These are phyloP conservation scores for Acinonyx jubatus DNA, from an alignment of 2,113 vertebrate species.

Conservation along the genomic window DNA sequence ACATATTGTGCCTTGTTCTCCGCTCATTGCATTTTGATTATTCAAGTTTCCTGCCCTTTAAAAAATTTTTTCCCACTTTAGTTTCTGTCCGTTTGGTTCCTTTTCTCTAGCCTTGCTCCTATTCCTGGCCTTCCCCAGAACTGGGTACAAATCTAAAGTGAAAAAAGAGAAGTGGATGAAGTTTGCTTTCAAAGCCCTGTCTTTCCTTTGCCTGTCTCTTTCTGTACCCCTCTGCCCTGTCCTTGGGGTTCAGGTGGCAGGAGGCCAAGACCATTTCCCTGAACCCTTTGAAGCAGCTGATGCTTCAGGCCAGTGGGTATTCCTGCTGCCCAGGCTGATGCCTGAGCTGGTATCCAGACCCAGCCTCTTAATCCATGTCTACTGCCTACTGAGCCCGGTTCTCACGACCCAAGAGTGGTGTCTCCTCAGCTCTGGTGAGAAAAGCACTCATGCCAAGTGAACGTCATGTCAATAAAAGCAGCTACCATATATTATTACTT, in stretches of 20 bases:
- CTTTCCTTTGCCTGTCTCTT: no score
- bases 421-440: conserved; percentile 45
- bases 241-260: background rate
- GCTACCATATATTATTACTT: conserved; percentile 65
- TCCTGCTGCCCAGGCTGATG: background rate
- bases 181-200: background rate
- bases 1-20: background rate
- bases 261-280: background rate
- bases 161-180: background rate
- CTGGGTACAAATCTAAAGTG: background rate
- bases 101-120: background rate
- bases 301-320: background rate
- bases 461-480: conserved; percentile 46
- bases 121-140: background rate
- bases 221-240: accelerated
- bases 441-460: conserved; percentile 27
- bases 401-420: conserved; percentile 32
- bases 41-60: background rate
- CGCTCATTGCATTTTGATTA: background rate
- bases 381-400: background rate
- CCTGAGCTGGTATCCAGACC: background rate
- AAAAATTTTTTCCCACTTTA: background rate
- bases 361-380: background rate
- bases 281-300: background rate
- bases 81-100: background rate